Base-by-base conservation (phyloP, 1,140 invertebrate species). In the Hyphantria cunea region DNA sequence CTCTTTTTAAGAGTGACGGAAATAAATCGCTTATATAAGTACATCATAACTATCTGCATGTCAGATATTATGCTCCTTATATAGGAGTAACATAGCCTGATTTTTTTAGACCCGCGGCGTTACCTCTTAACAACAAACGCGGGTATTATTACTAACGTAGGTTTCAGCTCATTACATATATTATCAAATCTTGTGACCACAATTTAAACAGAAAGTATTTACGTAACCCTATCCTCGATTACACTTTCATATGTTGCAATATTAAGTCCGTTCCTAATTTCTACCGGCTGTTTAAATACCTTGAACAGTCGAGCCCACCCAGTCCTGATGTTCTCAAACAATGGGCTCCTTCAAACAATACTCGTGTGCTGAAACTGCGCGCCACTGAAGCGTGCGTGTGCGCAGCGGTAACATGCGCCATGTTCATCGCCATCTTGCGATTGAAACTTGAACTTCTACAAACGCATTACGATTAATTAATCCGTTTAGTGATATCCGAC, bases 361-460 rank as follows among this genome's bases (percentile, higher is more conserved):
- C 55, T 10, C 12, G 54, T 25, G 32, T 58, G 44, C 55, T 58
- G 55, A 58, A 58, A 58, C 55, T 13, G 55, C 54, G 54, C 54
- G 54, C 55, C 55, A 58, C 55, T 58, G 55, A 49, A 58, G 55
- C 55, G 55, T 58, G 55, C 55, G 45, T 44, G 8, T 12, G 50
- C 58, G 49, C 41, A 39, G 7, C 37, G 59, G 59, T 53, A 47
- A 7, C 45, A 12, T 15, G n/a, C 31, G 49, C 37, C 59, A 41
- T 49, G 53, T 37, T 42, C 42, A 47, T 10, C 59, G 59, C 59
- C 59, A 62, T 62, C 41, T 62, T 53, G 59, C 32, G 41, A 62
- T 37, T 62, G 59, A 62, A 62, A 62, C 59, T 62, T 62, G 50
- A 52, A 60, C 58, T 60, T 60, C 48, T 60, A 60, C 41, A 49